Base-by-base conservation (phyloP, 2,113 vertebrate genomes). In the Oncorhynchus kisutch region DNA sequence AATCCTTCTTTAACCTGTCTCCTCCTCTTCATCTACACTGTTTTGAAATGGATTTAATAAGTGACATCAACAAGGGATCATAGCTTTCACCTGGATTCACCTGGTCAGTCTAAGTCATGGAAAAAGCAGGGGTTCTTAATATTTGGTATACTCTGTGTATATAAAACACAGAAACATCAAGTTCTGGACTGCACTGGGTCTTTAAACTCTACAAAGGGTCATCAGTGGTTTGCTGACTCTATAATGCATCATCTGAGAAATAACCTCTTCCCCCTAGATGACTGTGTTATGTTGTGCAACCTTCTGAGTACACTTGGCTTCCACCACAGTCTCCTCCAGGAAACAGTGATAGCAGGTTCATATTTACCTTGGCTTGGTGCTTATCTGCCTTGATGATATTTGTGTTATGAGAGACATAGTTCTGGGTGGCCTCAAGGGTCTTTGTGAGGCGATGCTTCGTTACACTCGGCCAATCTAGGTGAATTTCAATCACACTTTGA, bases 281-380 rank as follows among this genome's bases (percentile, higher is more conserved):
- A 60, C 7, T 20, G 27, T 73, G 57, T 71, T 49, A 25, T 74
- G 62, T 71, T 49, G 31, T 74, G 62, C 45, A 59, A 22, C 68
- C 4, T 18, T 51, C 22, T 22, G 45, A 48, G 22, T 24, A 49
- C 18, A 48, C 67, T 67, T 68, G 72, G 59, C 25, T 75, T 67
- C 68, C 49, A 68, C 57, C 39, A 51, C 24, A 48, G 22, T 73
- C 34, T 74, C n/a, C 22, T 31, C 69, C 12, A 54, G 51, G 62
- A 81, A 77, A 82, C 8, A 34, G 71, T 3, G 45, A 51, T 78
- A 60, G 78, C 1, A 62, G 49, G 75, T 54, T 77, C 25, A 76
- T 87, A 84, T 90, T 89, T 89, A 84, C 69, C 78, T 89, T 90
- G 88, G 90, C 90, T 83, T 62, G n/a, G 73, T 76, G 83, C 88